Base-by-base conservation (phyloP, 2,113 vertebrate species). In the Cyanistes caeruleus region DNA sequence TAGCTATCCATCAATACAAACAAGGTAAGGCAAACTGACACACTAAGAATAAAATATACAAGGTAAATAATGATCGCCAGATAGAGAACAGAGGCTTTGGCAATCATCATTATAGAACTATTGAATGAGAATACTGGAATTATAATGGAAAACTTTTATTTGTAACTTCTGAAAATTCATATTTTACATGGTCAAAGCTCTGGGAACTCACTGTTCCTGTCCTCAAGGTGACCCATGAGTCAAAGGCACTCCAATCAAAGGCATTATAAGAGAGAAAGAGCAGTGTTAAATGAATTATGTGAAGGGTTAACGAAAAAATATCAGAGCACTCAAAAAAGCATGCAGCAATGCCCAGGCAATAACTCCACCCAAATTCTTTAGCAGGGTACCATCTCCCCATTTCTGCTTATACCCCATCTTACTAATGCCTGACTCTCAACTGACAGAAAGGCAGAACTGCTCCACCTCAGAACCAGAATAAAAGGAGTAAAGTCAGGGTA, bases 11-110 rank as follows among this genome's bases (percentile, higher is more conserved):
- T 92, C 95, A 95, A 60, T 25, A 87, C 24, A 91, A 19, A 39
- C 58, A 94, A 95, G 70, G 46, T 63, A 90, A 93, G 89, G 81
- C 19, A 86, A 76, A 64, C 52, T 73, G 65, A 87, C 56, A 46
- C 33, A 60, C 43, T 72, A 75, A 82, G 58, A 87, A 87, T 60
- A 83, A 67, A 88, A 90, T 89, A 74, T 12, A 46, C 27, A 69
- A 77, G 49, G 67, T 44, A 90, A 89, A 73, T 60, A 82, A 48
- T 23, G 31, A 81, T 72, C 55, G 41, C 55, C 64, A 74, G 43
- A 52, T 78, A 41, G 41, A 83, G 22, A 52, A 48, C 9, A 75
- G 55, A 63, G 16, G 37, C 37, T 68, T 58, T 43, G 35, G 65
- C 25, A 83, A 55, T 41, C 44, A 35, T 76, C 44, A 39, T 72